A percentile compares a stretch with the other conserved stretches of the same genome.
These are phyloP conservation scores for Spea multiplicata DNA, from an alignment of 2,113 vertebrate species.

Conservation along the genomic window DNA sequence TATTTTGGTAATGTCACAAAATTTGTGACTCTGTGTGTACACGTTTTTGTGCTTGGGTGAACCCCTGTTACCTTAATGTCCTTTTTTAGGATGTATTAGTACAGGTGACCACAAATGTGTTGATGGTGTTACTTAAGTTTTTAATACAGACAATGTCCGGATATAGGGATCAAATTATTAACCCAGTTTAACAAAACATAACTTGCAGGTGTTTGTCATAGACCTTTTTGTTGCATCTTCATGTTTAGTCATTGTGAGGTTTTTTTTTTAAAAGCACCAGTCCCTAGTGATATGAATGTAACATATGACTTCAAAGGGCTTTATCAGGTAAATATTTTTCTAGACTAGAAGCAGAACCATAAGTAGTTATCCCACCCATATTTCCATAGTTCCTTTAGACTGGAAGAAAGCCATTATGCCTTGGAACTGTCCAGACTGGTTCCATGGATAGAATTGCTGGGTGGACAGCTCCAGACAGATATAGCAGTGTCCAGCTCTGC, in stretches of 20 bases:
- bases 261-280: not conserved
- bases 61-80: not conserved
- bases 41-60: constrained; percentile 24
- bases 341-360: too few relatives aligned
- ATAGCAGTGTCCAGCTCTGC: too few relatives aligned
- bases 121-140: not conserved
- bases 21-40: constrained; percentile 8
- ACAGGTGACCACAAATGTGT: not conserved
- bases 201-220: not conserved
- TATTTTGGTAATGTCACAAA: constrained; percentile 24
- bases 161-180: too few relatives aligned
- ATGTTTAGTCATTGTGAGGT: not conserved
- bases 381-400: too few relatives aligned
- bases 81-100: not conserved
- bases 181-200: not conserved
- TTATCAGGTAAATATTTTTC: too few relatives aligned
- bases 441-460: too few relatives aligned
- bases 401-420: too few relatives aligned
- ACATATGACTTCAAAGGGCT: not conserved
- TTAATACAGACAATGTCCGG: not conserved
- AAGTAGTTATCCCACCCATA: too few relatives aligned
- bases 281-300: not conserved
- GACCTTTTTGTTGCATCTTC: not conserved
- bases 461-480: too few relatives aligned
- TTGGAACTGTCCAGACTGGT: too few relatives aligned